Evolutionary conservation across 2,888 invertebrate genomes (phyloP), one percentile per base, ranked within the genome.

Genomic region (Oeneis ivallda): DNA sequence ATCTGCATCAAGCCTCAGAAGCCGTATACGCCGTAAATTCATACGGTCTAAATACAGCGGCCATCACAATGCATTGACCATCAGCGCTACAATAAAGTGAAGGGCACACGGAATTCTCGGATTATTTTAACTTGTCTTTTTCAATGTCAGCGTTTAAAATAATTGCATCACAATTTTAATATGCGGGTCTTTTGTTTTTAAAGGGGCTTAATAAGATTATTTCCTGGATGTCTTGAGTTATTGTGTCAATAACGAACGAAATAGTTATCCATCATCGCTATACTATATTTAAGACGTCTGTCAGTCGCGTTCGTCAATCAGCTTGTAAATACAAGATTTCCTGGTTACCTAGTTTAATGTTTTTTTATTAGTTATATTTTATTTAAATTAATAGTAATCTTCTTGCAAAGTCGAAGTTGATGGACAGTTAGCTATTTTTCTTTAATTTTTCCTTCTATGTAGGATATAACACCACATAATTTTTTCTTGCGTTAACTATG

Each of bases 81-180:
- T 89, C 91, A 89, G 84, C 79, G 80, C 75, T 74, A 68, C 76
- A 77, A 80, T 78, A 80, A 82, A 90, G 91, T 89, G 91, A 91
- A 91, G 91, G 91, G 91, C 89, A 80, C 84, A 83, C 77, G 84
- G 87, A 85, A 86, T 89, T 88, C 89, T 89, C 84, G 87, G 89
- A 91, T 91, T 90, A 91, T 90, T 91, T 89, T 83, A 87, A 88
- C 87, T 89, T 90, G 90, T 89, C 89, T 84, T 89, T 91, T 92
- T 92, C 91, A 92, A 91, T 92, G 91, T 91, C 91, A 89, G 83
- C 89, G 84, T 90, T 92, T 91, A 92, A 91, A 91, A 91, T 92
- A 91, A 92, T 92, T 92, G 89, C 91, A 90, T 91, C 91, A 92
- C 91, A 89, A 87, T 89, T 91, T 90, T 89, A 82, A 90, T 90